Evolutionary conservation across 1,140 invertebrate species (phyloP).

Genomic region (Nephila pilipes): DNA sequence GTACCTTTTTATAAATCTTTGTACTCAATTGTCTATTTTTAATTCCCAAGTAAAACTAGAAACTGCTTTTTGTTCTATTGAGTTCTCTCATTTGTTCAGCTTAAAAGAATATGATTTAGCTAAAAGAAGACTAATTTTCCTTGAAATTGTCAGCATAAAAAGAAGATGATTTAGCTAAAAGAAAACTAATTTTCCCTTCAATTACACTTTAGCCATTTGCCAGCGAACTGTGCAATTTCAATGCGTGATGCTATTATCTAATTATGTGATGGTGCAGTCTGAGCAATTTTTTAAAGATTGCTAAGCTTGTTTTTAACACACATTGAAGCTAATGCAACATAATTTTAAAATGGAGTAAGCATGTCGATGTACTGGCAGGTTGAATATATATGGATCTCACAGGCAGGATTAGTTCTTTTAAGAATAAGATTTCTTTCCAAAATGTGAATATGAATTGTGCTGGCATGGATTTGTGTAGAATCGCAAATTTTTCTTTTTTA

Average conservation of each 20-base stretch:
- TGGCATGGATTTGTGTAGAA: conserved; percentile 26
- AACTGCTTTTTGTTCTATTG: too few species aligned
- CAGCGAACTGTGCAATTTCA: background rate
- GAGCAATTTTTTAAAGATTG: background rate
- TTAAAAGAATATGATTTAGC: too few species aligned
- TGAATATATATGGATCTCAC: background rate
- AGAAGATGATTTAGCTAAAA: too few species aligned
- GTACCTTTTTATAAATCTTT: too few species aligned
- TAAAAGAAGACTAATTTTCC: background rate
- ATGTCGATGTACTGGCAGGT: background rate
- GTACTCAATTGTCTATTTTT: too few species aligned
- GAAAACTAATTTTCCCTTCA: background rate
- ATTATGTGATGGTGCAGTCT: background rate
- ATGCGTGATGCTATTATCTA: background rate
- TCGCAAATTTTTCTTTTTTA: background rate
- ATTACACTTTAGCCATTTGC: background rate
- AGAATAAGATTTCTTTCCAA: background rate
- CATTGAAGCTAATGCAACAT: background rate
- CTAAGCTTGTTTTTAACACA: conserved; percentile 16
- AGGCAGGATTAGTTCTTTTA: background rate
- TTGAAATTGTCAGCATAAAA: too few species aligned
- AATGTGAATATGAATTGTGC: background rate
- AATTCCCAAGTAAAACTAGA: too few species aligned
- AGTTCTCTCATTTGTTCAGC: too few species aligned
- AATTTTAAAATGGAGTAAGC: background rate